A percentile compares a stretch with the other conserved stretches of the same genome.
Evolutionary conservation across 2,888 invertebrate genomes (phyloP).

Genomic region (Homarus gammarus): DNA sequence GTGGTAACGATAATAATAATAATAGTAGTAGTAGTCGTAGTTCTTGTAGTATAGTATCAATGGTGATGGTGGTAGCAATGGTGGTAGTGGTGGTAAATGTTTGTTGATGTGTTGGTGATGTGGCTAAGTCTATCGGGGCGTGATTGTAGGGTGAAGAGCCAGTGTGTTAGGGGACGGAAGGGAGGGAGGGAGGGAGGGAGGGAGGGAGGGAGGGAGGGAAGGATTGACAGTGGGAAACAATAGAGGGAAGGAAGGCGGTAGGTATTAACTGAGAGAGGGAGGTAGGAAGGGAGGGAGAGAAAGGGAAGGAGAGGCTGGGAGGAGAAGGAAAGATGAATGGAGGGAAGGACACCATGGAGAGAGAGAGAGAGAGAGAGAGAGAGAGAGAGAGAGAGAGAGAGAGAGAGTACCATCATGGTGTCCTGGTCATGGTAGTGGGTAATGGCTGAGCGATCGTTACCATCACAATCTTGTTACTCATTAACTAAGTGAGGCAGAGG

Average conservation of each 20-base stretch:
- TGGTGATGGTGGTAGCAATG: too few species aligned
- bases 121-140: too few species aligned
- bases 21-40: too few species aligned
- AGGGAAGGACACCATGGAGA: neutral
- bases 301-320: neutral
- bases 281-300: neutral
- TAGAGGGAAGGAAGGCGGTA: neutral
- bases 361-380: neutral
- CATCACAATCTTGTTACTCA: neutral
- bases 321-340: neutral
- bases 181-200: constrained; percentile 1
- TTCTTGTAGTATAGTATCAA: too few species aligned
- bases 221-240: neutral
- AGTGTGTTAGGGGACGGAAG: constrained; percentile 21
- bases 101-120: too few species aligned
- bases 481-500: neutral
- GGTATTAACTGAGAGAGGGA: neutral
- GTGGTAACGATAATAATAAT: too few species aligned
- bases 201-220: too few species aligned
- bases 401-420: neutral
- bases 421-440: neutral
- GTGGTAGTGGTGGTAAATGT: too few species aligned
- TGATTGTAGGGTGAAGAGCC: constrained; percentile 10
- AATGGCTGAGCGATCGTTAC: neutral
- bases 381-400: neutral